A percentile compares a stretch with the other conserved stretches of the same genome.
Conservation (phyloP, 2,888 invertebrate genomes). For the Drosophila longiperda region DNA sequence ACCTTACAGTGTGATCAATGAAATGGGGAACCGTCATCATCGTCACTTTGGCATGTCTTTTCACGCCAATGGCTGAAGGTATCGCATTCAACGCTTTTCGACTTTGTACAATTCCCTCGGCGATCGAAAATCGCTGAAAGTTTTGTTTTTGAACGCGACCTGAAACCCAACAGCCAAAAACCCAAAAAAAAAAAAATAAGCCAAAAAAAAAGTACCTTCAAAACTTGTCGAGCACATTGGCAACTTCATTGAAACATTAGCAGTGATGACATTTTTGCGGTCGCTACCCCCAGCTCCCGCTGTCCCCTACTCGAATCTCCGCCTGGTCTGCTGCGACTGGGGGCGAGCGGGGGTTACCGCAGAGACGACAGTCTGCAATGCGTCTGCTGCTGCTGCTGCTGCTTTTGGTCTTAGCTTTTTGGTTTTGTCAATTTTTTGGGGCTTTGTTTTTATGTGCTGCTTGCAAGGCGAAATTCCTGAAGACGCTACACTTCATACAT, state of each 20-base stretch:
- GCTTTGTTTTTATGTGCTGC: slow-evolving; percentile 28
- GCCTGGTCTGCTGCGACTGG: neutral
- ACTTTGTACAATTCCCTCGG: slow-evolving; percentile 66
- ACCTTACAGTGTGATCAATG: slow-evolving; percentile 34
- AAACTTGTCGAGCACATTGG: slow-evolving; percentile 53
- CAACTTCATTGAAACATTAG: slow-evolving; percentile 82
- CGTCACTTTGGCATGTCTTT: slow-evolving; percentile 74
- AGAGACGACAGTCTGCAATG: slow-evolving; percentile 46
- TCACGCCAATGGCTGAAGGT: slow-evolving; percentile 76
- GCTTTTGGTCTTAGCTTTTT: slow-evolving; percentile 38
- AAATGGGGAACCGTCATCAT: slow-evolving; percentile 40
- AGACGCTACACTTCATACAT: slow-evolving; percentile 80
- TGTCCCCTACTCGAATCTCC: neutral
- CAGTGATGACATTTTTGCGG: slow-evolving; percentile 84
- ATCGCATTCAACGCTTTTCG: slow-evolving; percentile 81
- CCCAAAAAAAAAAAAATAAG: slow-evolving; percentile 17
- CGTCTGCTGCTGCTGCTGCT: slow-evolving; percentile 47
- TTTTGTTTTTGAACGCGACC: slow-evolving; percentile 67
- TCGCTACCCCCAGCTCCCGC: slow-evolving; percentile 39
- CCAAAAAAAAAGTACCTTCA: slow-evolving; percentile 23
- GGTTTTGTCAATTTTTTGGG: slow-evolving; percentile 25
- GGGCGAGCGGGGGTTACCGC: slow-evolving; percentile 28
- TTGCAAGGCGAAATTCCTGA: slow-evolving; percentile 67
- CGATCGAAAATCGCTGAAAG: slow-evolving; percentile 62
- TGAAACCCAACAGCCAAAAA: slow-evolving; percentile 49